Conservation (phyloP, 2,888 invertebrate genomes). For the Caenorhabditis japonica region DNA sequence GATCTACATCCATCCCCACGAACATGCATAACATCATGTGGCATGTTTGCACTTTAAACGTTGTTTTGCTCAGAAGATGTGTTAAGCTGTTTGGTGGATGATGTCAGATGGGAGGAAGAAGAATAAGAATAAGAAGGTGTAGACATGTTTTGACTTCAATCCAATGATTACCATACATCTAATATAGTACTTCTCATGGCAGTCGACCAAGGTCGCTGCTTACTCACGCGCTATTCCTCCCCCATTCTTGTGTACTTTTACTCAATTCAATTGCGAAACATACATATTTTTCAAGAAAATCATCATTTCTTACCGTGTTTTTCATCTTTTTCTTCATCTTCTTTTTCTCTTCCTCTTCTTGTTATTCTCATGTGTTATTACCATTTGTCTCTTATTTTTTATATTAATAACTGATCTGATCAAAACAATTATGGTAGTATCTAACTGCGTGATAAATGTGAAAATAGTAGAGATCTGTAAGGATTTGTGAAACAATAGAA, state of each 20-base stretch:
- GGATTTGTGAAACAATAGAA: too few species aligned
- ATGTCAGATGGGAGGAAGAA: not conserved
- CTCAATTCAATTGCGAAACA: conserved; percentile 9
- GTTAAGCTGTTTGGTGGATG: too few species aligned
- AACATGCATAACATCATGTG: conserved; percentile 9
- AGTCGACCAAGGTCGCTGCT: conserved; percentile 11
- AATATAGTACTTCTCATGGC: conserved; percentile 1
- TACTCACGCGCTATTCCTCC: conserved; percentile 9
- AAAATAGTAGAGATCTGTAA: conserved; percentile 5
- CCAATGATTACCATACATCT: not conserved
- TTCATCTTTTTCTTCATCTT: too few species aligned
- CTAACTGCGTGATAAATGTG: too few species aligned
- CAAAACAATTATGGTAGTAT: too few species aligned
- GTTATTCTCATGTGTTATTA: too few species aligned
- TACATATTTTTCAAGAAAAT: not conserved
- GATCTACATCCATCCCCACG: not conserved
- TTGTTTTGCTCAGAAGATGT: not conserved
- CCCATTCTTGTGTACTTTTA: conserved; percentile 7
- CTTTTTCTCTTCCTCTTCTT: too few species aligned
- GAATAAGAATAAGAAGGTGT: too few species aligned
- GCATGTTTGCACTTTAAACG: conserved; percentile 22
- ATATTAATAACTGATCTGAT: too few species aligned
- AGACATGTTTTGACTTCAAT: not conserved
- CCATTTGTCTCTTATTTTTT: too few species aligned
- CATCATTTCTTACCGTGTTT: conserved; percentile 2